Conservation (phyloP, 2,888 invertebrate species). For the Amphipoea oculea region DNA sequence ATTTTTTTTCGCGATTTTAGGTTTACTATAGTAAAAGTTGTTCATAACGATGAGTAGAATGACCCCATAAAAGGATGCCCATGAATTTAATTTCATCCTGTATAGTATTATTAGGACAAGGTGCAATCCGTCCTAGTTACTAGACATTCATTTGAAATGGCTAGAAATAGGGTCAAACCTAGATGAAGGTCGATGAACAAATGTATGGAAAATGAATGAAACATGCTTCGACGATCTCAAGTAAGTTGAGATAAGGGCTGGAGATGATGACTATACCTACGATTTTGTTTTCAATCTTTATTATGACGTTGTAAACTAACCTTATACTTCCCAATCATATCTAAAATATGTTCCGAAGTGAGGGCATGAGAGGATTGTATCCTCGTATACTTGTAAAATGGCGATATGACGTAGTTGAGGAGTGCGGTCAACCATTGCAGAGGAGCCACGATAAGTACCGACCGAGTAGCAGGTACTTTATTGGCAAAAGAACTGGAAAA, state of each 20-base stretch:
- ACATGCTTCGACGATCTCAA: not conserved
- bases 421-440: conserved; percentile 74
- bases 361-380: conserved; percentile 68
- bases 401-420: conserved; percentile 58
- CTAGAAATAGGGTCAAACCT: no score
- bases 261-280: no score
- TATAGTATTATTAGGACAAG: no score
- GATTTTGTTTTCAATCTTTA: not conserved
- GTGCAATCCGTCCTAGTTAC: no score
- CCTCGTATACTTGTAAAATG: conserved; percentile 67
- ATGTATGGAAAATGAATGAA: not conserved
- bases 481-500: conserved; percentile 61
- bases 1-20: no score
- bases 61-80: no score
- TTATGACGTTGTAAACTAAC: conserved; percentile 50
- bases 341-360: conserved; percentile 66
- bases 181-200: no score
- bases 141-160: no score
- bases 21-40: no score
- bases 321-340: conserved; percentile 71
- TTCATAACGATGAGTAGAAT: no score
- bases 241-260: not conserved
- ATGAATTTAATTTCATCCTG: no score
- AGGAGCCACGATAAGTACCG: conserved; percentile 67
- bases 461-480: conserved; percentile 66